These are phyloP conservation scores for Limnephilus marmoratus DNA, from an alignment of 2,888 invertebrate species.

Conservation along the genomic window DNA sequence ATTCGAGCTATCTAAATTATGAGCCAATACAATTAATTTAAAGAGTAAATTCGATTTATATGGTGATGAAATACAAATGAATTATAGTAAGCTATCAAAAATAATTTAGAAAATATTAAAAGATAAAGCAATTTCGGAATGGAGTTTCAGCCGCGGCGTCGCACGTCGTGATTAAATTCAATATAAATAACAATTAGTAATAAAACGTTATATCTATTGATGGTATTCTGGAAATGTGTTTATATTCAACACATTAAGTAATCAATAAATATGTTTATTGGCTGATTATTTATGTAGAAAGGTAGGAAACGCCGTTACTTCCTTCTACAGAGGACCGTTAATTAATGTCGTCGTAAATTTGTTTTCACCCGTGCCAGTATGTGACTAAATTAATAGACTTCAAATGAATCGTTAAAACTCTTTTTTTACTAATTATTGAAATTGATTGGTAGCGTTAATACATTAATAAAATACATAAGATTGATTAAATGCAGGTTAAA, in stretches of 20 bases:
- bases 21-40: slow-evolving; percentile 24
- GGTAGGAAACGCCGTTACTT: background rate
- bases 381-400: background rate
- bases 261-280: slow-evolving; percentile 14
- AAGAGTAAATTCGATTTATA: slow-evolving; percentile 35
- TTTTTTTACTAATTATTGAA: background rate
- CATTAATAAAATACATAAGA: too few relatives aligned
- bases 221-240: slow-evolving; percentile 14
- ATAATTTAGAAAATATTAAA: slow-evolving; percentile 45
- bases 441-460: too few relatives aligned
- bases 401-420: background rate
- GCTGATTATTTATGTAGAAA: background rate
- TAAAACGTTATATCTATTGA: slow-evolving; percentile 30
- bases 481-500: too few relatives aligned
- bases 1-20: slow-evolving; percentile 35
- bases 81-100: background rate
- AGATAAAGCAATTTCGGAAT: slow-evolving; percentile 23
- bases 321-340: background rate
- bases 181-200: slow-evolving; percentile 55
- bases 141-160: slow-evolving; percentile 16
- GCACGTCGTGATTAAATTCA: slow-evolving; percentile 18
- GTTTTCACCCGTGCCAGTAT: background rate
- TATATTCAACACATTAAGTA: slow-evolving; percentile 33
- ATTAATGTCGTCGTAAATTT: background rate
- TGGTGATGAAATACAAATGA: slow-evolving; percentile 28